A percentile compares a stretch with the other conserved stretches of the same genome.
Evolutionary conservation across 2,113 vertebrate genomes (phyloP).

Genomic region (Bos taurus): DNA sequence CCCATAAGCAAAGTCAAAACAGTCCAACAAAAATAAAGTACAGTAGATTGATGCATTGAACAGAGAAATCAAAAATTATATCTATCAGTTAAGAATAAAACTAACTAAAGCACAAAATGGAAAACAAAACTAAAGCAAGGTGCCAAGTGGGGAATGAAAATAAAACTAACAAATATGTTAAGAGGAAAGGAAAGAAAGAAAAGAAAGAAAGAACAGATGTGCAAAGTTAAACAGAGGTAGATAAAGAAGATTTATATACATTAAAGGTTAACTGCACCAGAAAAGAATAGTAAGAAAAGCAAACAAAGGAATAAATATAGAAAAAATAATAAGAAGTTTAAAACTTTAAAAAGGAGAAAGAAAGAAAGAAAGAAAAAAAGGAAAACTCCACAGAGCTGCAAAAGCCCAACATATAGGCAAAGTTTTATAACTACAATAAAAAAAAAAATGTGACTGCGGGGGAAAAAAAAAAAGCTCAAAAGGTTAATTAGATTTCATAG

Average conservation of each 20-base stretch:
- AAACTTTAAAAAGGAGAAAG: neutral
- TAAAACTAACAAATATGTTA: neutral
- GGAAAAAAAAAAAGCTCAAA: rapidly evolving
- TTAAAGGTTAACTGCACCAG: neutral
- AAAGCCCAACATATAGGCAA: neutral
- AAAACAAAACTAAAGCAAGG: neutral
- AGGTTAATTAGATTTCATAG: neutral
- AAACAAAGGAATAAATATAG: neutral
- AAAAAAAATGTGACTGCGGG: neutral
- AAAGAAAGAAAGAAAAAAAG: neutral
- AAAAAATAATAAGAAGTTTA: neutral
- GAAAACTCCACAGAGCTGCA: neutral
- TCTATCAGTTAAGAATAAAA: neutral
- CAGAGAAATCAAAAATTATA: neutral
- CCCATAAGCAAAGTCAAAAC: neutral
- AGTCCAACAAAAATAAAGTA: neutral
- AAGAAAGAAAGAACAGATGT: neutral
- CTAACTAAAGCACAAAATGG: neutral
- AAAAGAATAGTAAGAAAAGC: neutral
- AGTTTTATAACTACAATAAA: neutral
- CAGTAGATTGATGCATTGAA: neutral
- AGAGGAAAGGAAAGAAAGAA: neutral
- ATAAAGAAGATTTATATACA: neutral
- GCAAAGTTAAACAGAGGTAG: neutral
- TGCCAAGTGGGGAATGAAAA: neutral